Conservation (phyloP, 2,888 invertebrate genomes). For the Dendrolimus pini region DNA sequence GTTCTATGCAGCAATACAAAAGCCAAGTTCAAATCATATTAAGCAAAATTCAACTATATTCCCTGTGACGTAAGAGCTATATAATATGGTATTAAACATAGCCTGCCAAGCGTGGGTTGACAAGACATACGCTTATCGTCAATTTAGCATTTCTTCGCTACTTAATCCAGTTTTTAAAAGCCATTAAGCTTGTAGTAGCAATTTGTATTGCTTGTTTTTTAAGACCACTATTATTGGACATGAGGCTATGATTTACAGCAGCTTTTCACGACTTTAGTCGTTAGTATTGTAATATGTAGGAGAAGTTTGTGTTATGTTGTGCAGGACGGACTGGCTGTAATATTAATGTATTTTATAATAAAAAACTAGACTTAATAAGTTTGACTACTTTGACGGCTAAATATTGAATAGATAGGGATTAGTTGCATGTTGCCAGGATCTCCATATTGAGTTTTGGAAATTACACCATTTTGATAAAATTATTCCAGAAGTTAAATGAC, state of each 20-base stretch:
- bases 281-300: too few relatives aligned
- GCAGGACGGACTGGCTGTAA: too few relatives aligned
- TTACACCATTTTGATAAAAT: too few relatives aligned
- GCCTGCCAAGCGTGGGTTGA: slow-evolving; percentile 53
- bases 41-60: not conserved
- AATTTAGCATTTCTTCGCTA: slow-evolving; percentile 70
- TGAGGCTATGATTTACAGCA: slow-evolving; percentile 19
- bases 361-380: too few relatives aligned
- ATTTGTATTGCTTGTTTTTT: slow-evolving; percentile 48
- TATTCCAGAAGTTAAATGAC: too few relatives aligned
- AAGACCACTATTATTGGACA: slow-evolving; percentile 28
- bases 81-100: slow-evolving; percentile 10
- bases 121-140: slow-evolving; percentile 68
- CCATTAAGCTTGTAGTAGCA: slow-evolving; percentile 68
- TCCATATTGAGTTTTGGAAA: too few relatives aligned
- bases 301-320: too few relatives aligned
- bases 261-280: slow-evolving; percentile 7
- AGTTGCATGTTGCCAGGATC: too few relatives aligned
- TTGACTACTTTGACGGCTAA: too few relatives aligned
- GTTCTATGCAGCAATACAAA: too few relatives aligned
- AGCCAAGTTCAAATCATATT: not conserved
- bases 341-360: too few relatives aligned
- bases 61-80: not conserved
- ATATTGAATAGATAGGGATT: too few relatives aligned
- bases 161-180: slow-evolving; percentile 69